phyloP scores from a whole-genome alignment of 1,140 invertebrate species.

The Halictus rubicundus region DNA sequence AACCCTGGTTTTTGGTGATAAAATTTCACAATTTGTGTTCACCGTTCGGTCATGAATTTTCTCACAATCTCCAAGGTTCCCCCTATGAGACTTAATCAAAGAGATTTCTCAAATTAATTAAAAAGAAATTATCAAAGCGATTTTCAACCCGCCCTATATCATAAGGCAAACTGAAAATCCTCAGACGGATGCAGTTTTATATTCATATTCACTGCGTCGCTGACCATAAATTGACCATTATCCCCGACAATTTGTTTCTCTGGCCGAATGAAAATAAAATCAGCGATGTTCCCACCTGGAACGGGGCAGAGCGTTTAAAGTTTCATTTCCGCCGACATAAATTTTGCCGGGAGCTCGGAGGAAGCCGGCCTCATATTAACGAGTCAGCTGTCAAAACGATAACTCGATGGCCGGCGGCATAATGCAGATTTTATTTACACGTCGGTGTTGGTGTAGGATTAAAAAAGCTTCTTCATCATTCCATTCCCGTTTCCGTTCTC shows the following conservation, averaged over 20 bases:
- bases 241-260: not conserved
- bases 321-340: conserved; percentile 8
- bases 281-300: no score
- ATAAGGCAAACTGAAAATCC: no score
- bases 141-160: no score
- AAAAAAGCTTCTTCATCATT: conserved; percentile 26
- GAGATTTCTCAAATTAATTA: no score
- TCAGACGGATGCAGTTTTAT: no score
- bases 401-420: conserved; percentile 28
- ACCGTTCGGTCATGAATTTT: no score
- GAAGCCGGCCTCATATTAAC: not conserved
- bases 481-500: not conserved
- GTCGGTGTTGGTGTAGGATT: conserved; percentile 22
- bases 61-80: no score
- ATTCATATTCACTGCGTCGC: not conserved
- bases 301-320: not conserved
- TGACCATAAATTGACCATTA: not conserved
- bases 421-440: conserved; percentile 58
- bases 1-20: no score
- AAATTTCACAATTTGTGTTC: no score
- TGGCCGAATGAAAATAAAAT: not conserved
- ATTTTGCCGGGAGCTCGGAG: not conserved
- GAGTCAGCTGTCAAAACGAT: not conserved
- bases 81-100: no score
- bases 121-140: no score